Conservation (phyloP, 2,888 invertebrate species). For the Cephus rjabovi region DNA sequence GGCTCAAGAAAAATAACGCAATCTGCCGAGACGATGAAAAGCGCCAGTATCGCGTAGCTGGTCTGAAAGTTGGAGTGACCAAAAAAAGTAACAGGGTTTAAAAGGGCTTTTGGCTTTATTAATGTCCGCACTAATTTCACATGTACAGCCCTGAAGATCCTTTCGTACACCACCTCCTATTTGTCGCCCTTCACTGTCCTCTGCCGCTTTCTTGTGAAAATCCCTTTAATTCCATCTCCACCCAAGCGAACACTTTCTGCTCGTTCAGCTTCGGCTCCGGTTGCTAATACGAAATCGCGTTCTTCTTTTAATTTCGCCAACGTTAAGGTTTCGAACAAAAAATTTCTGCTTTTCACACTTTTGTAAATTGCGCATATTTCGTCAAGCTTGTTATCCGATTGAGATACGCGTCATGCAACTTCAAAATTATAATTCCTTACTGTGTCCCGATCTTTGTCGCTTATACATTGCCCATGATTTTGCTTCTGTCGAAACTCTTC, state of each 20-base stretch:
- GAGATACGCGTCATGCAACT: not conserved
- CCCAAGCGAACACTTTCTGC: not conserved
- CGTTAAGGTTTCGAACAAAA: not conserved
- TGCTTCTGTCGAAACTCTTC: not conserved
- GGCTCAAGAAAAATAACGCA: slow-evolving; percentile 2
- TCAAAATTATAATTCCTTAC: not conserved
- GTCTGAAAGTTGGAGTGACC: not conserved
- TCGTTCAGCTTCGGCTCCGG: not conserved
- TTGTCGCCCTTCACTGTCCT: not conserved
- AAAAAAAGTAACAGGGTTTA: not conserved
- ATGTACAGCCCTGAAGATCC: not conserved
- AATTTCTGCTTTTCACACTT: too few species aligned
- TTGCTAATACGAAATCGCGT: not conserved
- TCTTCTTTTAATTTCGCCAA: not conserved
- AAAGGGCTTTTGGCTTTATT: slow-evolving; percentile 33
- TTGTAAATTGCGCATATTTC: not conserved
- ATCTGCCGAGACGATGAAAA: not conserved
- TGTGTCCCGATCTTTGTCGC: not conserved
- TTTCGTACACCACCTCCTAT: not conserved
- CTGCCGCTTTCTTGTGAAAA: not conserved
- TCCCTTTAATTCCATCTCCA: not conserved
- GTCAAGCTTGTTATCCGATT: not conserved
- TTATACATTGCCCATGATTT: not conserved
- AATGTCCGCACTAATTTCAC: slow-evolving; percentile 2
- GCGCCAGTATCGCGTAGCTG: not conserved